Evolutionary conservation across 2,113 vertebrate genomes (phyloP).

Genomic region (Macquaria ambigua): DNA sequence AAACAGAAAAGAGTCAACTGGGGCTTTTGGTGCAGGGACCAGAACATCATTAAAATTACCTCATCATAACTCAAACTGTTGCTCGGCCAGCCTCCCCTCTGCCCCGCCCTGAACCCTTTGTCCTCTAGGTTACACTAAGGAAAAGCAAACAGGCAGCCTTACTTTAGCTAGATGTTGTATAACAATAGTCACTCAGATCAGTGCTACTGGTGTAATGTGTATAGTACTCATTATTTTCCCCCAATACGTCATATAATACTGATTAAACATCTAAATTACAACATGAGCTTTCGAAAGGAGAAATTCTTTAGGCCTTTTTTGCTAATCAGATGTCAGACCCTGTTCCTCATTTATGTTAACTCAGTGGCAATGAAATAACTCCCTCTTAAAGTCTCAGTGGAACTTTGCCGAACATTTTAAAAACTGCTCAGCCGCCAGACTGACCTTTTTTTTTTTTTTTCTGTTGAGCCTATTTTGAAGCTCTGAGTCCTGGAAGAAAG

Average conservation of each 20-base stretch:
- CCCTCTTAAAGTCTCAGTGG: constrained; percentile 26
- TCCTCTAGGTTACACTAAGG: constrained; percentile 33
- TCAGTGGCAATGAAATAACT: constrained; percentile 2
- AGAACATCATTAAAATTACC: constrained; percentile 92
- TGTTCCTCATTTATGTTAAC: neutral
- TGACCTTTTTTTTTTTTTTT: constrained; percentile 47
- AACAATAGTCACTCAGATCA: neutral
- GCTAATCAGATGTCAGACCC: neutral
- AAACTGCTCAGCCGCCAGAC: constrained; percentile 26
- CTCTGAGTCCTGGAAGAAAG: neutral
- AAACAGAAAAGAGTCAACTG: constrained; percentile 88
- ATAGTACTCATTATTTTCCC: neutral
- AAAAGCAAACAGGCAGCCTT: constrained; percentile 25
- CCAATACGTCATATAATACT: neutral
- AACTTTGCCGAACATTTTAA: constrained; percentile 23
- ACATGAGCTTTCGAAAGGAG: neutral
- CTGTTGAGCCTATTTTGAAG: constrained; percentile 42
- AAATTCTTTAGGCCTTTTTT: neutral
- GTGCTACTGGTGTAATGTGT: neutral
- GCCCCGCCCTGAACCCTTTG: constrained; percentile 7
- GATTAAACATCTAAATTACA: neutral
- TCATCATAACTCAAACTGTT: constrained; percentile 89
- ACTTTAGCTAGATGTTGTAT: neutral
- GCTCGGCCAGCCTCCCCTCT: constrained; percentile 76
- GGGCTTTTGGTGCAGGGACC: constrained; percentile 80